phyloP scores from a whole-genome alignment of 2,113 vertebrate species.

The Laticauda colubrina region DNA sequence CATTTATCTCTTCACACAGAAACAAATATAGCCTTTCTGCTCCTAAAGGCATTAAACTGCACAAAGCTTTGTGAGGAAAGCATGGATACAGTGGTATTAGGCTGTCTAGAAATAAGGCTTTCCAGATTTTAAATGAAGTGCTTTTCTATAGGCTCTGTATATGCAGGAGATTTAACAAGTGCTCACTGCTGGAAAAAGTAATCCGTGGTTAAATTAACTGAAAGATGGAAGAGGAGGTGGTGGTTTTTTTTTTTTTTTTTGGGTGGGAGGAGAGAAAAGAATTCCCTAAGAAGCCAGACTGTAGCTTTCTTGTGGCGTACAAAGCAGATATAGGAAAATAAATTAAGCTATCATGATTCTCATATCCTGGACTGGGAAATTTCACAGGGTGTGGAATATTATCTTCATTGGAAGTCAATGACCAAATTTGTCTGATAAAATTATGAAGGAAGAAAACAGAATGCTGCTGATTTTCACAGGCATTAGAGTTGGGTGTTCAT shows the following conservation, averaged over 20 bases:
- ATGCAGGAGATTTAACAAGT: not conserved
- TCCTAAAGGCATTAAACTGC: conserved; percentile 45
- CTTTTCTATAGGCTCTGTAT: conserved; percentile 20
- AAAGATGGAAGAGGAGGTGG: conserved; percentile 5
- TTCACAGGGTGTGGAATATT: not conserved
- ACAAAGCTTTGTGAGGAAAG: conserved; percentile 8
- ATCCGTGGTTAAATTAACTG: not conserved
- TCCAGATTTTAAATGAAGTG: conserved; percentile 42
- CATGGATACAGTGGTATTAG: conserved; percentile 9
- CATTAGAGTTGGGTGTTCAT: not conserved
- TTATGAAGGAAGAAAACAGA: not conserved
- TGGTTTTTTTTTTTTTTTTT: not conserved
- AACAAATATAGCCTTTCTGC: conserved; percentile 22
- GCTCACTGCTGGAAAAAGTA: conserved; percentile 26
- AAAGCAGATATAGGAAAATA: not conserved
- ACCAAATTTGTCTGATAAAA: not conserved
- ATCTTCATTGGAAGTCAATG: not conserved
- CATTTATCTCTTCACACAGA: not conserved
- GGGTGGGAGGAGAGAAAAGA: not conserved
- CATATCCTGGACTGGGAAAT: not conserved
- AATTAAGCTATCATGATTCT: not conserved
- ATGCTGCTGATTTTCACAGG: not conserved
- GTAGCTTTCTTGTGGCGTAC: not conserved
- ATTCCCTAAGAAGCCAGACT: not conserved
- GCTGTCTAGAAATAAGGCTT: not conserved